Evolutionary conservation across 2,888 invertebrate species (phyloP), one percentile per base, ranked within the genome.

Genomic region (Fragum whitleyi): DNA sequence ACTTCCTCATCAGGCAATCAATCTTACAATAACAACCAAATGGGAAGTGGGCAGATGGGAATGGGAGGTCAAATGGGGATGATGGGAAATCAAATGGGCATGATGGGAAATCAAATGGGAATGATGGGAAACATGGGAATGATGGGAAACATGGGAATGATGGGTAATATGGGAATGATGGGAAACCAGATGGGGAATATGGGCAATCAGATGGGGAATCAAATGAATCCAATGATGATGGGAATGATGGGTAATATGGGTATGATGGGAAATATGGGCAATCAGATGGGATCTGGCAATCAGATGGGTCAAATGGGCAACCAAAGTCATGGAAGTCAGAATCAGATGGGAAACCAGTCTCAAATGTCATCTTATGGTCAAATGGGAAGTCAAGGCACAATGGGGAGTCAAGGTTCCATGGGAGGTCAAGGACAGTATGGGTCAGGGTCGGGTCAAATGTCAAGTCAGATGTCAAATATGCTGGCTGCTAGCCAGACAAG

Each of bases 141-240:
- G 81, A 83, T 59, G 65, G 81, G 69, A 21, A 75, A 53, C 32
- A 85, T 73, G 82, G 81, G 76, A 26, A 85, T 74, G 81, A 83
- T 59, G 65, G 81, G 69, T 55, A 75, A 68, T 61, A 77, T 72
- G 79, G 74, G 62, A 70, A 79, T 67, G 77, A 79, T 74, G 85
- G 79, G 65, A 47, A 76, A 59, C 14, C 67, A 39, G 67, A 61
- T 59, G 59, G 72, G 72, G n/a, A 59, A 59, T 42, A 59, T 55
- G 59, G 59, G 55, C 9, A 72, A 39, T 29, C 59, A 72, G 23
- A 69, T 61, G 67, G 62, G 70, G 71, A 68, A 74, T 28, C 71
- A 75, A 75, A 51, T 69, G 67, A 57, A 16, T 65, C 29, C 69
- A 55, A 74, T 68, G 76, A 53, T 75, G 55, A 77, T 75, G 81